Base-by-base conservation (phyloP, 2,113 vertebrate genomes). In the Zeus faber region DNA sequence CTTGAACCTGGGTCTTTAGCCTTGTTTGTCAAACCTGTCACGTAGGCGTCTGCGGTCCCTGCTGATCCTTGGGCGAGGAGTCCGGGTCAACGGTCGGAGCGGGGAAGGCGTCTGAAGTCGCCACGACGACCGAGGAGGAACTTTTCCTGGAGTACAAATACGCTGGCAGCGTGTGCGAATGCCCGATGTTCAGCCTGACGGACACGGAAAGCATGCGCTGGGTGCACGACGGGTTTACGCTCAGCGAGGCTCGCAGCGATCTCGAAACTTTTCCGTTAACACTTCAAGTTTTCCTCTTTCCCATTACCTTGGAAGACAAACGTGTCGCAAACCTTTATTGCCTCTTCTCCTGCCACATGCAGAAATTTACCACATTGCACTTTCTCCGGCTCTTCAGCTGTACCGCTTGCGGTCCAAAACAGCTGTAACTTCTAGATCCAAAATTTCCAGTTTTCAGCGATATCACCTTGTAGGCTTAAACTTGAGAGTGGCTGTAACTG, bases 21-120 rank as follows among this genome's bases (percentile, higher is more conserved):
- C n/a, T n/a, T n/a, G n/a, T n/a, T n/a, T n/a, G n/a, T 57, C 53
- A 58, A 40, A 62, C 26, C 45, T 25, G 41, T 27, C 49, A 6
- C 52, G 16, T 49, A 35, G 8, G 52, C 43, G 4, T 56, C 53
- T 18, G 24, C 31, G 6, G 16, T 56, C 25, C 49, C 46, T 16
- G 44, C 7, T 21, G 22, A 44, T 5, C 51, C 24, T 22, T 59
- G 43, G n/a, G 23, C 57, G n/a, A n/a, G n/a, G n/a, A n/a, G n/a
- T n/a, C n/a, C n/a, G n/a, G n/a, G n/a, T n/a, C n/a, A n/a, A n/a
- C n/a, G n/a, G n/a, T n/a, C n/a, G n/a, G n/a, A n/a, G n/a, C n/a
- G n/a, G n/a, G n/a, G n/a, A n/a, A n/a, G n/a, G n/a, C n/a, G n/a
- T n/a, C n/a, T n/a, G n/a, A n/a, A n/a, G n/a, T n/a, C n/a, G n/a